phyloP scores from a whole-genome alignment of 2,797 vertebrate genomes.

The Karalla daura region DNA sequence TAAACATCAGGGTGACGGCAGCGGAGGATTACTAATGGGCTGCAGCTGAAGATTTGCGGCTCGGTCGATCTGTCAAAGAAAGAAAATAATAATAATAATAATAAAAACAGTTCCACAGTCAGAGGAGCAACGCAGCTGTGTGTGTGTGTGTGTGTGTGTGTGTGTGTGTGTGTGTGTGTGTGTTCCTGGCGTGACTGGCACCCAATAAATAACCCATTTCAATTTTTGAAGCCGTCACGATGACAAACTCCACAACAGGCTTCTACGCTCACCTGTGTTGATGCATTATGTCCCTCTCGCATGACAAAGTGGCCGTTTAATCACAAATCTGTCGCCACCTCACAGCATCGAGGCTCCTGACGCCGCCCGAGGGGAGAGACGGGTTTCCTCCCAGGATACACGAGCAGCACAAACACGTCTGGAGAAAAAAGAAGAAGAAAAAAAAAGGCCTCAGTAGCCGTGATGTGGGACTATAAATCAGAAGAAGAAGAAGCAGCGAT shows the following conservation, averaged over 20 bases:
- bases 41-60: slow-evolving; percentile 68
- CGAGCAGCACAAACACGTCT: slow-evolving; percentile 3
- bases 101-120: slow-evolving; percentile 28
- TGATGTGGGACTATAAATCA: accelerated
- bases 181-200: slow-evolving; percentile 53
- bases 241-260: slow-evolving; percentile 72
- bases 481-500: no score
- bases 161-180: slow-evolving; percentile 37
- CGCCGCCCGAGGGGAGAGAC: not conserved
- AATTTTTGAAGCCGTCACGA: slow-evolving; percentile 71
- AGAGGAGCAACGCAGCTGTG: slow-evolving; percentile 31
- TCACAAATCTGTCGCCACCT: slow-evolving; percentile 53
- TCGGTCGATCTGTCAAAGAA: slow-evolving; percentile 60
- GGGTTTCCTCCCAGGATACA: slow-evolving; percentile 29
- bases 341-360: slow-evolving; percentile 10
- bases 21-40: slow-evolving; percentile 66
- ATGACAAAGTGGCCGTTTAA: slow-evolving; percentile 73
- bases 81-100: slow-evolving; percentile 56
- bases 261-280: slow-evolving; percentile 64
- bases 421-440: no score
- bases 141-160: slow-evolving; percentile 40
- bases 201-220: slow-evolving; percentile 75
- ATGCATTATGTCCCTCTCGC: slow-evolving; percentile 61
- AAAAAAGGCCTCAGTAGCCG: not conserved
- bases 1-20: slow-evolving; percentile 43